Percentiles rank a stretch among this genome's conserved stretches.
These are phyloP conservation scores for Corythoichthys intestinalis DNA, from an alignment of 2,113 vertebrate species.

Conservation along the genomic window DNA sequence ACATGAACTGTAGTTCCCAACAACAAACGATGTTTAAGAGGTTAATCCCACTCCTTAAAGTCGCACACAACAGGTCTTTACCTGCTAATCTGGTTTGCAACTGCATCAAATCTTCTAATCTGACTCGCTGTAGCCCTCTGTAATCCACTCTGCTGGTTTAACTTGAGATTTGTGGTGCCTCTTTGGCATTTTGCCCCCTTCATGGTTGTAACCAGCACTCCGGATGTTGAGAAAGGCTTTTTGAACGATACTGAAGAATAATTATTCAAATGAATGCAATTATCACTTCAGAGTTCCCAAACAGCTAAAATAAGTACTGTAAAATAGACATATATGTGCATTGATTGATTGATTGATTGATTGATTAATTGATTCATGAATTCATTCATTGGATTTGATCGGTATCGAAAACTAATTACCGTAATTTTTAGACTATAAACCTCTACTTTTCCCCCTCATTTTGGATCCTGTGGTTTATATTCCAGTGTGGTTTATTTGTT, in stretches of 20 bases:
- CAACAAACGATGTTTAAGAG: constrained; percentile 35
- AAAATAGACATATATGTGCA: too few species aligned
- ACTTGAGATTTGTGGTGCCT: constrained; percentile 31
- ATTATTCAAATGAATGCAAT: too few species aligned
- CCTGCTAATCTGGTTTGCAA: constrained; percentile 53
- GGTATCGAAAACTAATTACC: too few species aligned
- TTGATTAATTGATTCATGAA: too few species aligned
- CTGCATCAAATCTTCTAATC: constrained; percentile 49
- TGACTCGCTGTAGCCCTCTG: constrained; percentile 6
- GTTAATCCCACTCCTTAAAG: constrained; percentile 50
- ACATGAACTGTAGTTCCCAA: constrained; percentile 6
- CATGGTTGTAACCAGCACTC: neutral
- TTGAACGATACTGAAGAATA: neutral
- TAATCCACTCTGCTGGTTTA: constrained; percentile 50
- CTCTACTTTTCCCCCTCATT: too few species aligned
- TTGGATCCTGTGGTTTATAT: too few species aligned
- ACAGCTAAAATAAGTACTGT: too few species aligned
- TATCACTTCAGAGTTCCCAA: too few species aligned
- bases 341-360: too few species aligned
- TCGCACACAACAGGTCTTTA: constrained; percentile 29
- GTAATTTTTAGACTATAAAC: too few species aligned
- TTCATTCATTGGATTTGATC: too few species aligned
- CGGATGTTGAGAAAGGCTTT: neutral
- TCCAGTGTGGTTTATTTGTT: too few species aligned
- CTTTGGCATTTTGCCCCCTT: constrained; percentile 19